Evolutionary conservation across 2,797 vertebrate species (phyloP).

Genomic region (Acomys russatus): DNA sequence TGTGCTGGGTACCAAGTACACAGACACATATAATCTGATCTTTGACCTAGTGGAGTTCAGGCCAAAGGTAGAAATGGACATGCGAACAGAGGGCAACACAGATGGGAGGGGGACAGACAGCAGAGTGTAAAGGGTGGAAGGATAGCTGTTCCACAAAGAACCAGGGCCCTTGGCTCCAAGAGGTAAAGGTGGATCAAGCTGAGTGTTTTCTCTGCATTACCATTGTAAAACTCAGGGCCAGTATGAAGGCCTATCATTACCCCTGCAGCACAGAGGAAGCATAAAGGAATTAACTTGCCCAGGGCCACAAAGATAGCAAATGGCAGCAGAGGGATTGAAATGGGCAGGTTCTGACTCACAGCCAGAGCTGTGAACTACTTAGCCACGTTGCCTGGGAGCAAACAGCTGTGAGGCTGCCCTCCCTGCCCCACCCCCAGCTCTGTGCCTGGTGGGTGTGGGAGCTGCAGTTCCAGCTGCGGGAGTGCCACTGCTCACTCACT

Average conservation of each 20-base stretch:
- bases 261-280: background rate
- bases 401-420: background rate
- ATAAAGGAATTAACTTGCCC: background rate
- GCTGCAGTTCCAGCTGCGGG: background rate
- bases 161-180: background rate
- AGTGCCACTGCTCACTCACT: background rate
- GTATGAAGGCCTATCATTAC: conserved; percentile 1
- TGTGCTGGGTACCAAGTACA: background rate
- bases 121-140: background rate
- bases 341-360: conserved; percentile 22
- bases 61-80: conserved; percentile 2
- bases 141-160: background rate
- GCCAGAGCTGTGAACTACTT: conserved; percentile 17
- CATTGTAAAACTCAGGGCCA: conserved; percentile 24
- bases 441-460: background rate
- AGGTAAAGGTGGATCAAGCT: background rate
- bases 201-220: background rate
- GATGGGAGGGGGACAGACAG: background rate
- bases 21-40: background rate
- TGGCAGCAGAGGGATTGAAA: conserved; percentile 46
- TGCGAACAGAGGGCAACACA: background rate
- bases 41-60: background rate
- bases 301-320: conserved; percentile 1
- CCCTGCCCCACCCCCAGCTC: background rate
- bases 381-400: background rate